Base-by-base conservation (phyloP, 2,888 invertebrate genomes). In the Agonopterix alstromeriana region DNA sequence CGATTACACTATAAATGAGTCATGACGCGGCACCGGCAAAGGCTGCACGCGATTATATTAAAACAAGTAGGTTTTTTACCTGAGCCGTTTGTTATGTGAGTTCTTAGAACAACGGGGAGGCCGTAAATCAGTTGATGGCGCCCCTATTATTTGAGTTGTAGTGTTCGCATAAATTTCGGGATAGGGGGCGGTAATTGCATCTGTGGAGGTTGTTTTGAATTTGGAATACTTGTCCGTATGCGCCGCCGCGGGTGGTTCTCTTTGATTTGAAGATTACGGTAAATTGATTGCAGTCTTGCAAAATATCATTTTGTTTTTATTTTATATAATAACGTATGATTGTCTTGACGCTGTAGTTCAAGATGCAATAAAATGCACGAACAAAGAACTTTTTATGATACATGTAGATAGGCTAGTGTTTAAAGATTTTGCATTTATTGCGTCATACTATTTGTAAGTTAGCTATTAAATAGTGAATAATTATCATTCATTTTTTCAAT, bases 41-140 rank as follows among this genome's bases (percentile, higher is more conserved):
- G 55, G 63, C 58, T 60, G 67, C 78, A 79, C 75, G 77, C 74
- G 67, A 77, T 71, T 62, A 65, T 66, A 9, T 68, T 27, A 67
- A 70, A 71, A 73, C 72, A 79, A 75, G 70, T 76, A 64, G 60
- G 54, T 68, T 78, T 77, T 73, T 77, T 79, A 75, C 73, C 79
- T 80, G 76, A 53, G 53, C 60, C 61, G 64, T 58, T 60, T 60
- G 62, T 74, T 52, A 46, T 61, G 48, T 53, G 61, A 58, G 63
- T 77, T 83, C 83, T 83, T 63, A 84, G 86, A 86, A 85, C 65
- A 70, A 67, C 67, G 56, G 68, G 65, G 63, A 62, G 66, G 63
- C 72, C 78, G 79, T 85, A 83, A 85, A 86, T 85, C 84, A 81
- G 77, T 61, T 66, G 61, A 74, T 82, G 83, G 42, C 82, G 87